These are phyloP conservation scores for Xestoiulus laeticollis DNA, from an alignment of 2,888 invertebrate genomes.

Conservation along the genomic window DNA sequence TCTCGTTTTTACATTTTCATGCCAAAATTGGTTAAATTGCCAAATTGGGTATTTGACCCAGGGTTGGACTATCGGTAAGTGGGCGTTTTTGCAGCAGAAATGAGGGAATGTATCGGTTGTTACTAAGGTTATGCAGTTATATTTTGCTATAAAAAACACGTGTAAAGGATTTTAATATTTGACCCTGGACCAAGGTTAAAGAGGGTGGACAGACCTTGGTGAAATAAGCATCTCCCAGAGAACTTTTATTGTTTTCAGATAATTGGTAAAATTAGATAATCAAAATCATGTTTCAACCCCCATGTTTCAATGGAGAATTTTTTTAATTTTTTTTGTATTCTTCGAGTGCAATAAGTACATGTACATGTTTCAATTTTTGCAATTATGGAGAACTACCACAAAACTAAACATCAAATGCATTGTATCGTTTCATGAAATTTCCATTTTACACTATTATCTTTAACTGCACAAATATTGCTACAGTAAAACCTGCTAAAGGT, in stretches of 20 bases:
- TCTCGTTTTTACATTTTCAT: neutral
- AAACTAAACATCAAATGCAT: no score
- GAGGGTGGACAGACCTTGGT: neutral
- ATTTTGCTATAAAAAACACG: neutral
- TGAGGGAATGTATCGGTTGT: neutral
- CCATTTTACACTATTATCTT: no score
- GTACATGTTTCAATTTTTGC: neutral
- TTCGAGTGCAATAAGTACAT: neutral
- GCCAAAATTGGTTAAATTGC: slow-evolving; percentile 21
- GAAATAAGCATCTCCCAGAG: neutral
- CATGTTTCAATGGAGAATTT: neutral
- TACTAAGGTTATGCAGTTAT: neutral
- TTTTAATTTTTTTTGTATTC: neutral
- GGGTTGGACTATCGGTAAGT: neutral
- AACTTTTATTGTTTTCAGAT: neutral
- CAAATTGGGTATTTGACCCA: neutral
- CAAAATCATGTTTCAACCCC: neutral
- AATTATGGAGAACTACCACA: no score
- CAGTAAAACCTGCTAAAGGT: no score
- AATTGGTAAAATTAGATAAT: neutral
- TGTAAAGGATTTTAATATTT: neutral
- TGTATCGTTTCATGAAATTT: no score
- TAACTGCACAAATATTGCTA: no score
- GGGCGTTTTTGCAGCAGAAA: neutral
- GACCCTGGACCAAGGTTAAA: slow-evolving; percentile 12